These are phyloP conservation scores for Brachionus rotundiformis DNA, from an alignment of 1,140 invertebrate species.

Conservation along the genomic window DNA sequence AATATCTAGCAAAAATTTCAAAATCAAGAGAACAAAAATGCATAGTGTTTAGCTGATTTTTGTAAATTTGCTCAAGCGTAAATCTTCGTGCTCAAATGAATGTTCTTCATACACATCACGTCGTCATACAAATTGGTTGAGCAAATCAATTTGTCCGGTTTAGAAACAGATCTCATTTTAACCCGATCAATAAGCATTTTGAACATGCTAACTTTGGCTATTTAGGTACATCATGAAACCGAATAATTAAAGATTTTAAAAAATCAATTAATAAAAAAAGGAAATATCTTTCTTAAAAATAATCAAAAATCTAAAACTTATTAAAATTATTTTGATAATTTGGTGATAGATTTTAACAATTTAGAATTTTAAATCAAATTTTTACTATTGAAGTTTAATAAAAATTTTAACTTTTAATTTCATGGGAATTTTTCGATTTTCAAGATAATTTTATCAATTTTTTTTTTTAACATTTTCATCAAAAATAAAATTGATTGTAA, in stretches of 20 bases:
- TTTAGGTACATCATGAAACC: too few relatives aligned
- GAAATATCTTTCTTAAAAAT: too few relatives aligned
- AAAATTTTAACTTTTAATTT: not conserved
- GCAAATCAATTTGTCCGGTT: not conserved
- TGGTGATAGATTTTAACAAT: too few relatives aligned
- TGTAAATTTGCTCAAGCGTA: not conserved
- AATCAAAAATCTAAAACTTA: too few relatives aligned
- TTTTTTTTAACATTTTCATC: too few relatives aligned
- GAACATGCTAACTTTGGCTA: not conserved
- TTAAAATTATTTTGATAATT: too few relatives aligned
- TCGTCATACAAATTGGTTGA: not conserved
- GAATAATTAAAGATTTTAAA: too few relatives aligned
- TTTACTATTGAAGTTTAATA: too few relatives aligned
- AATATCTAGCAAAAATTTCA: not conserved
- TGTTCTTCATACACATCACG: not conserved
- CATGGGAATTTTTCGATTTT: not conserved
- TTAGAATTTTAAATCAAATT: too few relatives aligned
- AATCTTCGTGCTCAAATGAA: not conserved
- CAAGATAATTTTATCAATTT: not conserved
- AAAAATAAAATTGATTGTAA: too few relatives aligned
- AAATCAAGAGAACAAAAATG: slow-evolving; percentile 15
- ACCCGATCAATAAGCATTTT: not conserved
- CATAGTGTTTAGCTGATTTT: not conserved
- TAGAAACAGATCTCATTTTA: not conserved
- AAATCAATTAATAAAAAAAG: too few relatives aligned